Conservation (phyloP, 53 echinoderm and acorn worm species). For the Astropecten irregularis region DNA sequence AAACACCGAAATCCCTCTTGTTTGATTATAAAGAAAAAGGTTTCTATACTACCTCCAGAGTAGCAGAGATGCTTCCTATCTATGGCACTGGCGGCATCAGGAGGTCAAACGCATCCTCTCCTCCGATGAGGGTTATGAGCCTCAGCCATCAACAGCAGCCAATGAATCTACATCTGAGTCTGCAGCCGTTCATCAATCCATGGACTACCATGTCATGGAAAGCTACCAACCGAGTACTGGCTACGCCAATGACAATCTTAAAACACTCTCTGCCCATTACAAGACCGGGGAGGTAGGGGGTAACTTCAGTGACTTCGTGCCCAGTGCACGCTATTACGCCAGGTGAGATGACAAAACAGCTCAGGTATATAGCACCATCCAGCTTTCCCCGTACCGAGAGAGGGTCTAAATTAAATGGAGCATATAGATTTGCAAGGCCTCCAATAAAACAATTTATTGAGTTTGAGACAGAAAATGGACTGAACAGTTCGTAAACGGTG, state of each 20-base stretch:
- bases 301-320: neutral
- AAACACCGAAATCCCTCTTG: no score
- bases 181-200: neutral
- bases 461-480: no score
- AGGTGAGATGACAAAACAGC: neutral
- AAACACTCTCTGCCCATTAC: neutral
- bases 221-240: slow-evolving; percentile 6
- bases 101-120: neutral
- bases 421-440: no score
- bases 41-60: no score
- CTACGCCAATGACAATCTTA: neutral
- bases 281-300: neutral
- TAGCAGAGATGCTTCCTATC: neutral
- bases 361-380: no score
- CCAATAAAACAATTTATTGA: no score
- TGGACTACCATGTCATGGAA: neutral
- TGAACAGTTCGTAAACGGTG: no score
- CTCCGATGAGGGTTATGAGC: neutral
- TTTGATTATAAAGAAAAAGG: no score
- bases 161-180: neutral
- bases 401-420: no score
- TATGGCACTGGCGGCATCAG: neutral
- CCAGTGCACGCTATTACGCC: neutral
- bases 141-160: neutral
- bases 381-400: no score